These are phyloP conservation scores for Falco naumanni DNA, from an alignment of 2,797 vertebrate species.

Conservation along the genomic window DNA sequence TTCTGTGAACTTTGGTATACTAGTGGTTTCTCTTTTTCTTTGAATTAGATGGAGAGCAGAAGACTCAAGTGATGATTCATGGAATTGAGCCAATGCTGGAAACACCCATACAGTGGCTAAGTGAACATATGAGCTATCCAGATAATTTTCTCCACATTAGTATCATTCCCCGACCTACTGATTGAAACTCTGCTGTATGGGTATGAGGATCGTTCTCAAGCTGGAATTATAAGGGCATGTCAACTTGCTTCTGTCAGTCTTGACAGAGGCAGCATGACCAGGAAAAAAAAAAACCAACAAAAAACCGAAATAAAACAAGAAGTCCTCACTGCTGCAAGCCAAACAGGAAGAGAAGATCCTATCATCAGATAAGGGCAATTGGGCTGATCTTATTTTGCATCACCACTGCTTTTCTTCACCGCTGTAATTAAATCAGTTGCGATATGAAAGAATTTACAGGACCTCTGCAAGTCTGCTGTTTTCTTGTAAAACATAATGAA, in stretches of 20 bases:
- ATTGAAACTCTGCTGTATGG: conserved; percentile 79
- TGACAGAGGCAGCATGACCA: conserved; percentile 72
- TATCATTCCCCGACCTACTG: conserved; percentile 86
- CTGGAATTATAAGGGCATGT: conserved; percentile 65
- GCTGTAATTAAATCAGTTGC: conserved; percentile 75
- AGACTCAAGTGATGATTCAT: conserved; percentile 94
- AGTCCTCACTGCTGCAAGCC: conserved; percentile 73
- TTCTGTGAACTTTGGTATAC: conserved; percentile 44
- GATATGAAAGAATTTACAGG: conserved; percentile 73
- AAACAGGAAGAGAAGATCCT: conserved; percentile 77
- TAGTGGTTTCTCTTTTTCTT: conserved; percentile 72
- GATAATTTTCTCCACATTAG: conserved; percentile 99
- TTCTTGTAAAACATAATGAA: conserved; percentile 76
- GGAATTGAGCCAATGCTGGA: conserved; percentile 97
- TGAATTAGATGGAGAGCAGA: conserved; percentile 88
- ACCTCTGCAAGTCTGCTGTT: conserved; percentile 73
- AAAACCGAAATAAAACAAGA: conserved; percentile 54
- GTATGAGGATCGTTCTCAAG: conserved; percentile 48
- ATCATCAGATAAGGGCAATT: conserved; percentile 70
- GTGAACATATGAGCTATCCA: conserved; percentile 97
- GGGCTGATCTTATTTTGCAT: conserved; percentile 74
- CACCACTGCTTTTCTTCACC: conserved; percentile 70
- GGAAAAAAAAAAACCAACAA: conserved; percentile 59
- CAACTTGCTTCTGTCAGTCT: conserved; percentile 62
- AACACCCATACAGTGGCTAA: conserved; percentile 97